Base-by-base conservation (phyloP, 37 sponge, comb jelly and placozoan genomes). In the Dysidea cf. avara region DNA sequence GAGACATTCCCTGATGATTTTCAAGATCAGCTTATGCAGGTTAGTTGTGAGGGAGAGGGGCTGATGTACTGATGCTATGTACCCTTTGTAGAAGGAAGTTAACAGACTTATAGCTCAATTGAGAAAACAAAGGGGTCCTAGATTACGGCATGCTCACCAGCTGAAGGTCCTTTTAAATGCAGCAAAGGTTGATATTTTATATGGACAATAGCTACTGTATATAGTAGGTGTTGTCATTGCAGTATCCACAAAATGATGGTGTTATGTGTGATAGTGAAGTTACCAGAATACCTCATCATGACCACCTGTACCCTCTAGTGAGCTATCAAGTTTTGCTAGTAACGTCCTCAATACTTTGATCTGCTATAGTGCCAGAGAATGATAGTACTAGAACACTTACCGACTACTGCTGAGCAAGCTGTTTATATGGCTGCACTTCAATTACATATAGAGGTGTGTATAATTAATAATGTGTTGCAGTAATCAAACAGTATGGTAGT, bases 261-360 rank as follows among this genome's bases (percentile, higher is more conserved):
- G n/a, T n/a, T n/a, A n/a, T n/a, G 0, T 0, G 21, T n/a, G 4
- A 7, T 0, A 26, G 32, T 12, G 12, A 0, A 16, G 61, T 68
- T 29, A 54, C 2, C 2, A 38, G 85, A 25, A 22, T 57, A 1
- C 86, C 91, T 18, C 91, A 90, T 40, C 91, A 90, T 21, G 77
- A 90, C 16, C 83, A 90, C 75, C 69, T 90, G 22, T 90, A 90
- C 56, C 39, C 39, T 9, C 65, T 85, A 57, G 91, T 90, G 33
- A 74, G 73, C 34, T 7, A 13, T 7, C 28, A 14, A 51, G 16
- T 18, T 31, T 30, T 31, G 16, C 33, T 12, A 2, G 12, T 3
- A 33, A 33, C 25, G n/a, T 64, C 18, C 16, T 29, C 36, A 12
- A 12, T 33, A 30, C 51, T 53, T 16, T 4, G 31, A n/a, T 68